A percentile compares a stretch with the other conserved stretches of the same genome.
phyloP scores from a whole-genome alignment of 2,888 invertebrate genomes.

The Hirtodrosophila cameraria region DNA sequence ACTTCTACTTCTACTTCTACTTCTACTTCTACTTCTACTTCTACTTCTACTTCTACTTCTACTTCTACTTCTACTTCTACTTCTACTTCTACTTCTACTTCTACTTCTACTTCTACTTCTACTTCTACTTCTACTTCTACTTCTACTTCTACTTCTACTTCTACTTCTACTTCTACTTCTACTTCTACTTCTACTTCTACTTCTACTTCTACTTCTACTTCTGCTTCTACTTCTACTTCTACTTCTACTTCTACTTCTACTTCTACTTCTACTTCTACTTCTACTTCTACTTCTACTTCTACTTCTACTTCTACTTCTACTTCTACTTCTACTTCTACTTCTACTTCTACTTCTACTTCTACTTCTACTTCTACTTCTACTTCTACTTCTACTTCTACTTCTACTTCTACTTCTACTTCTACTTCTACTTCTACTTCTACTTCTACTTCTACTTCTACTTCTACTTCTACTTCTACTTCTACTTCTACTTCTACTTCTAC shows the following conservation, averaged over 20 bases:
- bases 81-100: slow-evolving; percentile 16
- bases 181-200: slow-evolving; percentile 12
- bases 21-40: slow-evolving; percentile 14
- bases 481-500: slow-evolving; percentile 12
- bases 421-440: slow-evolving; percentile 14
- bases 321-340: slow-evolving; percentile 14
- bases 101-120: slow-evolving; percentile 16
- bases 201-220: slow-evolving; percentile 14
- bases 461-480: slow-evolving; percentile 14
- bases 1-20: slow-evolving; percentile 12
- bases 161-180: slow-evolving; percentile 14
- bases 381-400: slow-evolving; percentile 16
- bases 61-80: slow-evolving; percentile 32
- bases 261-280: slow-evolving; percentile 12
- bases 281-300: slow-evolving; percentile 14
- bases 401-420: slow-evolving; percentile 16
- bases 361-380: slow-evolving; percentile 32
- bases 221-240: too few relatives aligned
- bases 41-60: slow-evolving; percentile 11
- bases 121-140: slow-evolving; percentile 14
- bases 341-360: slow-evolving; percentile 11
- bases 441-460: slow-evolving; percentile 12
- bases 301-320: slow-evolving; percentile 12
- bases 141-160: slow-evolving; percentile 12
- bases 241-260: slow-evolving; percentile 14